Percentiles rank a stretch among this genome's conserved stretches.
These are phyloP conservation scores for Salvelinus sp. DNA, from an alignment of 2,113 vertebrate genomes.

Conservation along the genomic window DNA sequence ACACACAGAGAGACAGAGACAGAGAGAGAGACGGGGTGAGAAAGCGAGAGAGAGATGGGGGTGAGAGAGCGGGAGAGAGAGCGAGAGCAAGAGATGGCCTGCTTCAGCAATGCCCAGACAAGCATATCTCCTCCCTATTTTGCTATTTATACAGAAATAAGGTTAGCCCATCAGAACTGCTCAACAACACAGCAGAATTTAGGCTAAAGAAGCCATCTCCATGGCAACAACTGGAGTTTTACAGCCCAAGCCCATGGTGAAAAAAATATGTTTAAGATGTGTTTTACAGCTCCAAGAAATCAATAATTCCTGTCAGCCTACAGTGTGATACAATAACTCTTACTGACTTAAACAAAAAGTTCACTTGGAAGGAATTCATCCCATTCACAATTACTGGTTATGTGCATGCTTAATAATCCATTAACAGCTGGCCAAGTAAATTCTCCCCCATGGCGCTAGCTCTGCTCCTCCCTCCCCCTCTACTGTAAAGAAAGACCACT, in stretches of 20 bases:
- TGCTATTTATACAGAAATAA: conserved; percentile 35
- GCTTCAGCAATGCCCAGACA: conserved; percentile 19
- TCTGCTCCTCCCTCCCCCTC: neutral
- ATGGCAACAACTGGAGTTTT: conserved; percentile 1
- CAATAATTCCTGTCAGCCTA: conserved; percentile 3
- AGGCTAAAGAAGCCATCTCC: conserved; percentile 7
- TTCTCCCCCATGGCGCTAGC: neutral
- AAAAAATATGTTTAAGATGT: conserved; percentile 10
- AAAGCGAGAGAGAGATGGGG: conserved; percentile 3
- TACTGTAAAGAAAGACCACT: neutral
- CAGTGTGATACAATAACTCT: neutral
- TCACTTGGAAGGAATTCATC: neutral
- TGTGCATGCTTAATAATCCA: neutral
- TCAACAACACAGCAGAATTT: conserved; percentile 31
- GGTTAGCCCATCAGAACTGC: conserved; percentile 20
- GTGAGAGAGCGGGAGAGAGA: no score
- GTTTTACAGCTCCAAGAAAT: conserved; percentile 20
- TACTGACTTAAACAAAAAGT: neutral
- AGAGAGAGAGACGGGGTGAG: no score
- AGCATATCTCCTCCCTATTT: conserved; percentile 10
- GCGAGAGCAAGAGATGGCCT: conserved; percentile 8
- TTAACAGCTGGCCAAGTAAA: neutral
- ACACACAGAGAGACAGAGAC: conserved; percentile 3
- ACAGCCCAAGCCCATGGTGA: conserved; percentile 8
- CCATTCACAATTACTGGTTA: no score